These are phyloP conservation scores for Cebus imitator DNA, from an alignment of 2,113 vertebrate species.

Conservation along the genomic window DNA sequence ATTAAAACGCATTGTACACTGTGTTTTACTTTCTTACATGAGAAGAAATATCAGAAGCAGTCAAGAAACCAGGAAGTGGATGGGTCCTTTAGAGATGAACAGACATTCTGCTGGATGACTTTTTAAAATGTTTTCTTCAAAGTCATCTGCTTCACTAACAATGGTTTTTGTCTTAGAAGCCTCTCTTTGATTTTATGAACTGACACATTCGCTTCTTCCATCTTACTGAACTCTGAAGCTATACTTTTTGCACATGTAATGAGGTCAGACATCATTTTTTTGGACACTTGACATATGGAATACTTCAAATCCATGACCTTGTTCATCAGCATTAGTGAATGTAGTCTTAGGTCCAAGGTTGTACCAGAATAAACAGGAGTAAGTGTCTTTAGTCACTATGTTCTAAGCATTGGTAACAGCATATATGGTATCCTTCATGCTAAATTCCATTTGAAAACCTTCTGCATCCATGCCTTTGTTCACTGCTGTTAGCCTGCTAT, in stretches of 20 bases:
- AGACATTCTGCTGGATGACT: background rate
- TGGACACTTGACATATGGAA: background rate
- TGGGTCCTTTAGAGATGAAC: background rate
- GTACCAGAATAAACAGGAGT: no score
- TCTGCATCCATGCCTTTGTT: background rate
- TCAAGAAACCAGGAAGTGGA: background rate
- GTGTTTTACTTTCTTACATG: background rate
- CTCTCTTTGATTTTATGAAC: background rate
- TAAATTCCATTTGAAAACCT: background rate
- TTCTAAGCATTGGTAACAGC: background rate
- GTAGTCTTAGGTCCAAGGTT: background rate
- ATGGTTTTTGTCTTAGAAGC: background rate
- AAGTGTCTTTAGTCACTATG: background rate
- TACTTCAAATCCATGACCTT: background rate
- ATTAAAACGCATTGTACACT: background rate
- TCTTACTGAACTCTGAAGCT: background rate
- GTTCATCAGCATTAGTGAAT: background rate
- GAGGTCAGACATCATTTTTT: background rate
- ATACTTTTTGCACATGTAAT: background rate
- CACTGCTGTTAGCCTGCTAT: background rate
- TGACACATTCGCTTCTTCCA: background rate
- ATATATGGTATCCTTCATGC: background rate
- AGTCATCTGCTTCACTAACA: background rate
- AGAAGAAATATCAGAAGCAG: background rate
- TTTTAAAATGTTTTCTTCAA: background rate